These are phyloP conservation scores for Lymantria monacha DNA, from an alignment of 2,888 invertebrate genomes.

Conservation along the genomic window DNA sequence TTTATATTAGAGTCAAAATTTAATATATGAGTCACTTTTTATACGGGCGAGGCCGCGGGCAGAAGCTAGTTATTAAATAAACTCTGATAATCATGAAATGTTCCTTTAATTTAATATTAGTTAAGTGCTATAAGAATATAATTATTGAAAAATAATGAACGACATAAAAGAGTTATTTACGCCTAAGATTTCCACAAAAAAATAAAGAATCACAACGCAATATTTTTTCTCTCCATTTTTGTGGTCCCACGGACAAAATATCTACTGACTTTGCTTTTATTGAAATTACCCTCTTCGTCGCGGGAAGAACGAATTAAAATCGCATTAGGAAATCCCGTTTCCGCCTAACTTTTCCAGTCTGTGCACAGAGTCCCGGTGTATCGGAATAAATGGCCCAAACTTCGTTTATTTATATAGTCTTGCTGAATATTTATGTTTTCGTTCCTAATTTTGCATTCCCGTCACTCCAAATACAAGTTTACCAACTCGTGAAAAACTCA, in stretches of 20 bases:
- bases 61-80: too few relatives aligned
- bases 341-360: conserved; percentile 78
- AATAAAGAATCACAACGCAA: conserved; percentile 29
- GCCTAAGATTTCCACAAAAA: conserved; percentile 13
- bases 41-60: too few relatives aligned
- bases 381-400: conserved; percentile 80
- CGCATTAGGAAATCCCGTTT: conserved; percentile 80
- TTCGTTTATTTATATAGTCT: conserved; percentile 79
- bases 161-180: conserved; percentile 36
- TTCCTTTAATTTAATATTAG: conserved; percentile 2
- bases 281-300: conserved; percentile 75
- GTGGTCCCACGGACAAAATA: conserved; percentile 49
- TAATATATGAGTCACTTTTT: too few relatives aligned
- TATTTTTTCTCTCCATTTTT: conserved; percentile 41
- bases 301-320: conserved; percentile 79
- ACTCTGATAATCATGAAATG: too few relatives aligned
- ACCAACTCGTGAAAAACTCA: conserved; percentile 38
- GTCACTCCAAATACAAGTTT: conserved; percentile 61
- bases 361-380: conserved; percentile 73
- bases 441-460: conserved; percentile 68
- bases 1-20: too few relatives aligned
- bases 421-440: conserved; percentile 77
- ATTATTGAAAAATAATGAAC: conserved; percentile 22
- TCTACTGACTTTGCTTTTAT: conserved; percentile 68
- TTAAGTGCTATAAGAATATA: conserved; percentile 14